Conservation (phyloP, 35 echinoderm and acorn worm species). For the Apostichopus parvimensis region DNA sequence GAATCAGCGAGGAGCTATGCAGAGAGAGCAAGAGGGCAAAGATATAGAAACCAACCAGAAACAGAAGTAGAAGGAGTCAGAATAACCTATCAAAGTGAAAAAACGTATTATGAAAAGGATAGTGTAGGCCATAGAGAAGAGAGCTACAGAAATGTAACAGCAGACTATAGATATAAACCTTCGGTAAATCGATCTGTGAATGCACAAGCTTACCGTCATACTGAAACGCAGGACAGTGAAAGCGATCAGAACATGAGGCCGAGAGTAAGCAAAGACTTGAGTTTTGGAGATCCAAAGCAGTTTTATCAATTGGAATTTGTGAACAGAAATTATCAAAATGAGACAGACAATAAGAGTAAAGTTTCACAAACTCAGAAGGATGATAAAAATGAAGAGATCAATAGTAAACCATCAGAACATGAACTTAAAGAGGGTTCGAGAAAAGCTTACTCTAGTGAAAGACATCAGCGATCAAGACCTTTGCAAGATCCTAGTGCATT, state of each 20-base stretch:
- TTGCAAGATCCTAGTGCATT: not conserved
- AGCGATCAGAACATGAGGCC: not conserved
- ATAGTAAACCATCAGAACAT: not conserved
- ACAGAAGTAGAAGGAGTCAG: not conserved
- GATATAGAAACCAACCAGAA: not conserved
- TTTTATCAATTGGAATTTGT: slow-evolving; percentile 20
- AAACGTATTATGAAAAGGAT: slow-evolving; percentile 36
- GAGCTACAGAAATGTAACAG: not conserved
- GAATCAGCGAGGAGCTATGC: not conserved
- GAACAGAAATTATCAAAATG: slow-evolving; percentile 9
- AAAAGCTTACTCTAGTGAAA: slow-evolving; percentile 51
- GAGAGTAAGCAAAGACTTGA: not conserved
- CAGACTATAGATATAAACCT: too few relatives aligned
- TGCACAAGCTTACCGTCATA: not conserved
- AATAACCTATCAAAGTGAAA: slow-evolving; percentile 23
- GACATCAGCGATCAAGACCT: slow-evolving; percentile 28
- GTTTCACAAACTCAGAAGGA: not conserved
- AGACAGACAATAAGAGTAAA: not conserved
- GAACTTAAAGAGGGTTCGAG: slow-evolving; percentile 10
- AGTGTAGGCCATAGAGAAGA: not conserved
- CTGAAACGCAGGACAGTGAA: not conserved
- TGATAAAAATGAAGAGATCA: not conserved
- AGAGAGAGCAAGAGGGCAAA: not conserved
- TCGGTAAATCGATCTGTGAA: not conserved
- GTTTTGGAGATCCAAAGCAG: slow-evolving; percentile 19